phyloP scores from a whole-genome alignment of 2,797 vertebrate species.

The Thaleichthys pacificus region DNA sequence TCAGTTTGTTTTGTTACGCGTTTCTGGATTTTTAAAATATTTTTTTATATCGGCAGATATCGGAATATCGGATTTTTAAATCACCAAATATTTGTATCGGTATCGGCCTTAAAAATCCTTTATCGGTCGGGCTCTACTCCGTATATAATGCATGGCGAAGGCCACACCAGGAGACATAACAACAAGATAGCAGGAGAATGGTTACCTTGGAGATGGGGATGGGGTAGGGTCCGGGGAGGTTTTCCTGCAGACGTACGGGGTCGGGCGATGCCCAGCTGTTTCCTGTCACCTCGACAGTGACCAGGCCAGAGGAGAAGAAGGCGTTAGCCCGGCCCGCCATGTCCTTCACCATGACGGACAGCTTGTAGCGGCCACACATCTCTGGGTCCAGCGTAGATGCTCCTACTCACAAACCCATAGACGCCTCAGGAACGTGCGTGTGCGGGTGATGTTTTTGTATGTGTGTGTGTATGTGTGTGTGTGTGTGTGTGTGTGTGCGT shows the following conservation, averaged over 20 bases:
- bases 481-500: neutral
- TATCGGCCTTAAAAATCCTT: no score
- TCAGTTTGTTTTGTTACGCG: no score
- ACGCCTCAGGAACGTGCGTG: neutral
- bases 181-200: neutral
- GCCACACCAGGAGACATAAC: no score
- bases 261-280: slow-evolving; percentile 78
- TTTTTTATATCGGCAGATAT: no score
- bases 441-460: neutral
- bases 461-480: neutral
- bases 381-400: slow-evolving; percentile 72
- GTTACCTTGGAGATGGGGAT: slow-evolving; percentile 64
- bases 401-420: slow-evolving; percentile 55
- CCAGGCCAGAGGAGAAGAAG: slow-evolving; percentile 73
- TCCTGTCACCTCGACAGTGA: slow-evolving; percentile 75
- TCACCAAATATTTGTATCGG: no score
- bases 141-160: no score
- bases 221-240: slow-evolving; percentile 78
- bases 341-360: slow-evolving; percentile 81
- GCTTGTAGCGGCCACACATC: slow-evolving; percentile 75
- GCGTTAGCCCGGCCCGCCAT: slow-evolving; percentile 76
- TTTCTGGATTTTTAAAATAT: no score
- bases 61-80: no score
- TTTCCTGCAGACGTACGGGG: slow-evolving; percentile 77
- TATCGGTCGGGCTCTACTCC: no score